Base-by-base conservation (phyloP, 2,113 vertebrate species). In the Progne subis region DNA sequence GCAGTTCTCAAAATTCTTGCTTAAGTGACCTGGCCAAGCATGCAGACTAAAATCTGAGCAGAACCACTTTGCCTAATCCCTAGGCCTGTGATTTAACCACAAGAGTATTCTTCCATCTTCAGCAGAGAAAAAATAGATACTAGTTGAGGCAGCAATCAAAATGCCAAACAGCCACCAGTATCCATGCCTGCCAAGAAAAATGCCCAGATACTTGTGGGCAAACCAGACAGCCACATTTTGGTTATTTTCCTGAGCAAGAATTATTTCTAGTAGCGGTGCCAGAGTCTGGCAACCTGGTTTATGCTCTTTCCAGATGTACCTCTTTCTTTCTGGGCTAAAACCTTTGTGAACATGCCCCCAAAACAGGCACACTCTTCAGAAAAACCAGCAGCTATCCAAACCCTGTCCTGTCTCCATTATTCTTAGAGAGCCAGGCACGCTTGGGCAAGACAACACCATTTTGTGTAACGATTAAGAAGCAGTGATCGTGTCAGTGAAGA, bases 221-320 rank as follows among this genome's bases (percentile, higher is more conserved):
- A 96, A 79, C 76, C 83, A 96, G 93, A 95, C 94, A 91, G 67
- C 68, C 90, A 61, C 80, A 90, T 60, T 93, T 90, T 68, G 80
- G 92, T 88, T 84, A 77, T 96, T 96, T 93, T 78, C 53, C 88
- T 57, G 72, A 91, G 86, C 94, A 96, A 71, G 49, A 68, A 94
- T 92, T 95, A 86, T 71, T 92, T 75, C 82, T 92, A 65, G 12
- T 80, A 84, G 61, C 49, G 26, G 46, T 68, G 92, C 86, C 92
- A 94, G 90, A 50, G 50, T 82, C 85, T 95, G 95, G 93, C 88
- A 95, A 95, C 88, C 50, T 41, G 57, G 14, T 77, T 94, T 92
- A 96, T 88, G 81, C 63, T 94, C 83, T 96, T 97, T 94, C 76
- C 95, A 94, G 89, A 91, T 93, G 87, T 81, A 92, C 86, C 75